phyloP scores from a whole-genome alignment of 1,140 invertebrate genomes.

The Tetramorium alpestre region DNA sequence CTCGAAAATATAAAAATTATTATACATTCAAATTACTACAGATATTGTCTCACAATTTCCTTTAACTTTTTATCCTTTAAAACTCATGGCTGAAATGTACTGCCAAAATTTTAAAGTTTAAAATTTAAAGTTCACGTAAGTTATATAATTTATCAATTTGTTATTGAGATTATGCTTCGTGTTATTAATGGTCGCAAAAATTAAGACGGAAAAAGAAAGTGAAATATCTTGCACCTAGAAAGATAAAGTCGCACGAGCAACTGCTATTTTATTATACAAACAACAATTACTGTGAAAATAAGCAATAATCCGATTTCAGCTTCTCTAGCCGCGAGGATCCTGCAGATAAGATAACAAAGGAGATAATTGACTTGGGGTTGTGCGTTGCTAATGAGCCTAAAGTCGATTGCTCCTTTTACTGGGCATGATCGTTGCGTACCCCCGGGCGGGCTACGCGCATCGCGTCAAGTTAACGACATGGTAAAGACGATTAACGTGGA shows the following conservation, averaged over 20 bases:
- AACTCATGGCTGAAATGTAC: neutral
- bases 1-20: neutral
- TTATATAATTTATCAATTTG: neutral
- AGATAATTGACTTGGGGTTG: conserved; percentile 63
- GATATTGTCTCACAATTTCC: neutral
- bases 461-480: conserved; percentile 51
- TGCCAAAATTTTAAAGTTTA: neutral
- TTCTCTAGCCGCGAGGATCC: conserved; percentile 48
- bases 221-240: neutral
- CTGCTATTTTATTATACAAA: neutral
- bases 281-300: neutral
- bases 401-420: conserved; percentile 53
- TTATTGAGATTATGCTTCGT: neutral
- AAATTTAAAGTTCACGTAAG: neutral
- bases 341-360: conserved; percentile 60
- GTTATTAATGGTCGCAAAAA: neutral
- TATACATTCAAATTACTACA: neutral
- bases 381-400: conserved; percentile 67
- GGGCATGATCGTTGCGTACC: conserved; percentile 28
- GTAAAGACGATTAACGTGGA: conserved; percentile 60
- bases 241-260: neutral
- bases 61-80: neutral
- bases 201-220: neutral
- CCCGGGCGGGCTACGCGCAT: conserved; percentile 30
- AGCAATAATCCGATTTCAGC: conserved; percentile 51